These are phyloP conservation scores for Lissonota sp. DNA, from an alignment of 2,888 invertebrate genomes.

Conservation along the genomic window DNA sequence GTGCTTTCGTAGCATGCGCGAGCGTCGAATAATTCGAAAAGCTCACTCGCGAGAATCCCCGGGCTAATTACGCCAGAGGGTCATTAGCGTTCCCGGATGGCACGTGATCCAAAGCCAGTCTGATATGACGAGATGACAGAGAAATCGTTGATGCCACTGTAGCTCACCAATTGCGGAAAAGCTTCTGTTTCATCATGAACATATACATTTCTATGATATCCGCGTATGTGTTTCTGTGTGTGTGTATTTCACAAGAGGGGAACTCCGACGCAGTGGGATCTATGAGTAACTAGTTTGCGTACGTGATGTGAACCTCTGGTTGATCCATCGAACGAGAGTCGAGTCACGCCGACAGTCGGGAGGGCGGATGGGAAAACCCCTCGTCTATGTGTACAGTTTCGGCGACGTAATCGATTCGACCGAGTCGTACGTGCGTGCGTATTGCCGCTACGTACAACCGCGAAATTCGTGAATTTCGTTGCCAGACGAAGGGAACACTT, in stretches of 20 bases:
- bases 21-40: conserved; percentile 48
- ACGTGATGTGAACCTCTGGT: conserved; percentile 47
- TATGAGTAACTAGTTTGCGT: conserved; percentile 56
- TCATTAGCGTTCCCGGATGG: conserved; percentile 42
- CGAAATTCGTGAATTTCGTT: conserved; percentile 8
- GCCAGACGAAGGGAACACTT: too few species aligned
- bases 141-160: conserved; percentile 33
- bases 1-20: conserved; percentile 35
- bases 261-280: conserved; percentile 18
- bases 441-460: conserved; percentile 31
- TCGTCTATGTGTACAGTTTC: not conserved
- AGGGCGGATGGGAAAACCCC: not conserved
- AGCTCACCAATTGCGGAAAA: conserved; percentile 45
- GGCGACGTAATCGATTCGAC: conserved; percentile 48
- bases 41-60: conserved; percentile 24
- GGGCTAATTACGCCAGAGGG: conserved; percentile 47
- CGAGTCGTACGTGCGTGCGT: conserved; percentile 12
- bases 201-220: conserved; percentile 1
- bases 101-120: conserved; percentile 43
- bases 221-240: not conserved
- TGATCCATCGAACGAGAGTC: conserved; percentile 53
- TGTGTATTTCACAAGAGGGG: conserved; percentile 12
- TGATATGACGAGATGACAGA: conserved; percentile 54
- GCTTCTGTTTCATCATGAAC: conserved; percentile 7
- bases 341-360: conserved; percentile 45